These are phyloP conservation scores for Chiloscyllium plagiosum DNA, from an alignment of 2,113 vertebrate species.

Conservation along the genomic window DNA sequence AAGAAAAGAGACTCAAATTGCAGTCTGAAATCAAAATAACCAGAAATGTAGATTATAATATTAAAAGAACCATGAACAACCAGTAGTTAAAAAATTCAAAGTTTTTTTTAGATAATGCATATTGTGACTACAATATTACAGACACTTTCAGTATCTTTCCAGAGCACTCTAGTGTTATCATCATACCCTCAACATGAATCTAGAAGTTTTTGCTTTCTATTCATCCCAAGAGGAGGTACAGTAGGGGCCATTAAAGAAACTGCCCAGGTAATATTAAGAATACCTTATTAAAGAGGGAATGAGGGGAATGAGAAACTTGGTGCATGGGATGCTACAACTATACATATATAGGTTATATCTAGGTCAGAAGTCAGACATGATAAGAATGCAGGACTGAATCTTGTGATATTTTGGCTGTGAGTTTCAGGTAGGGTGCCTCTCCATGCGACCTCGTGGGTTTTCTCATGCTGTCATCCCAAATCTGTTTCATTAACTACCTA, in stretches of 20 bases:
- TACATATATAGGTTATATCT: neutral
- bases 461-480: no score
- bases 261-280: neutral
- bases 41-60: neutral
- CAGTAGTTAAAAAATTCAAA: neutral
- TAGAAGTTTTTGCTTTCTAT: slow-evolving; percentile 6
- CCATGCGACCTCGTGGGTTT: no score
- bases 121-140: neutral
- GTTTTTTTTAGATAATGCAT: neutral
- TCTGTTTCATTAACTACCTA: no score
- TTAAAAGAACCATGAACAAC: neutral
- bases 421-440: no score
- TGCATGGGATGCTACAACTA: neutral
- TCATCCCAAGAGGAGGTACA: neutral
- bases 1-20: neutral
- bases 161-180: neutral
- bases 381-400: neutral
- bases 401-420: no score
- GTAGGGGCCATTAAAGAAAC: neutral
- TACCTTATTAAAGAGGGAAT: neutral
- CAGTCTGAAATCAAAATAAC: neutral
- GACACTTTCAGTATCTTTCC: neutral
- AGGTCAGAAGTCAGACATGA: neutral
- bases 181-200: slow-evolving; percentile 9
- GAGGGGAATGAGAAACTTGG: neutral